phyloP scores from a whole-genome alignment of 2,113 vertebrate genomes.

The Pelecanoides urinatrix region DNA sequence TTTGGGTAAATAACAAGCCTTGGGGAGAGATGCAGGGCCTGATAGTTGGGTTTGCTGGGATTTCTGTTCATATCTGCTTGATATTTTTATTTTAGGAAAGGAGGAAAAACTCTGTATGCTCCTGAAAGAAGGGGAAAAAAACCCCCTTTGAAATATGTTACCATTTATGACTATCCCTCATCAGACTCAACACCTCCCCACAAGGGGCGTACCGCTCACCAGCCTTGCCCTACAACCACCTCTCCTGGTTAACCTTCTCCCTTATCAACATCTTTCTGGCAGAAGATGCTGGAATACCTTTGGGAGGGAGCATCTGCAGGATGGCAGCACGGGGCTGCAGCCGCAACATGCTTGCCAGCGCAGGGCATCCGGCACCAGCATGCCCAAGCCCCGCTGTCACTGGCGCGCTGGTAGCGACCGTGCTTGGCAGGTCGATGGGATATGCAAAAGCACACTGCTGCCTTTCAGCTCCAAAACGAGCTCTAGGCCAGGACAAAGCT shows the following conservation, averaged over 20 bases:
- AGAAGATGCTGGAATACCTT: neutral
- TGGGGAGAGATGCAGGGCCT: neutral
- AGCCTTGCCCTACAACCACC: neutral
- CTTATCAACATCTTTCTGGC: neutral
- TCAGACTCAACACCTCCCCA: neutral
- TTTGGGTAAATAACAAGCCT: slow-evolving; percentile 21
- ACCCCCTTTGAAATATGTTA: neutral
- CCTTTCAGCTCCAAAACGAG: slow-evolving; percentile 64
- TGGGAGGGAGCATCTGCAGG: neutral
- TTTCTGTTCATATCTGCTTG: slow-evolving; percentile 7
- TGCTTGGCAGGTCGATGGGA: neutral
- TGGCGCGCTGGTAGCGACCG: neutral
- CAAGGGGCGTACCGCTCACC: neutral
- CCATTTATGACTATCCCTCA: neutral
- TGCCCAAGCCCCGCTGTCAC: slow-evolving; percentile 1
- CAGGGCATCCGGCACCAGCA: neutral
- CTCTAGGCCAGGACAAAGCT: slow-evolving; percentile 44
- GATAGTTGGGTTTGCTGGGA: neutral
- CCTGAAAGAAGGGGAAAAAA: neutral
- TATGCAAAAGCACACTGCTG: neutral
- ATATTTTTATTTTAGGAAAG: neutral
- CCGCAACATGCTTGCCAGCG: neutral
- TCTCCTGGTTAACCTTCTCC: neutral
- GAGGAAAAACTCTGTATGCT: neutral
- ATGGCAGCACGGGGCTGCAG: neutral